A percentile compares a stretch with the other conserved stretches of the same genome.
These are phyloP conservation scores for Chironomus striatipennis DNA, from an alignment of 1,140 invertebrate species.

Conservation along the genomic window DNA sequence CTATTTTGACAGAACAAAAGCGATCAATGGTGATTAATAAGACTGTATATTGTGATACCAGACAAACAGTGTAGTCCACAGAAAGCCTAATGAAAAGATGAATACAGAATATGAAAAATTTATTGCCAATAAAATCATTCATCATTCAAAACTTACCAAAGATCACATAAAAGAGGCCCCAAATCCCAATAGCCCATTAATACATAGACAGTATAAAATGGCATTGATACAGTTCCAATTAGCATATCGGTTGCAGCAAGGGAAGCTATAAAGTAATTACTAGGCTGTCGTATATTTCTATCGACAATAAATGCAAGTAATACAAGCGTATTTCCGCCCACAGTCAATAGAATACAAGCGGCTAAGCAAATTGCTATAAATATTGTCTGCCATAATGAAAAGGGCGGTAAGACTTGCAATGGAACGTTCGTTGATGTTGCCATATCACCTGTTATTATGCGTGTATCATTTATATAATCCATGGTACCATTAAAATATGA, in stretches of 20 bases:
- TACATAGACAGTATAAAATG: slow-evolving; percentile 94
- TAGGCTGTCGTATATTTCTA: slow-evolving; percentile 92
- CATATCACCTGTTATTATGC: background rate
- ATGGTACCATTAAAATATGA: slow-evolving; percentile 18
- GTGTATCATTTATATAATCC: background rate
- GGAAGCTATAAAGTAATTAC: slow-evolving; percentile 99
- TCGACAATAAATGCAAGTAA: slow-evolving; percentile 95
- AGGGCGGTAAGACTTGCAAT: slow-evolving; percentile 65
- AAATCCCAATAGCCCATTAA: slow-evolving; percentile 95
- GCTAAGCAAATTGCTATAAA: slow-evolving; percentile 84
- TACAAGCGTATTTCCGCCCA: slow-evolving; percentile 94
- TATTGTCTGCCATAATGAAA: slow-evolving; percentile 83
- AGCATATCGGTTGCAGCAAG: slow-evolving; percentile 96
- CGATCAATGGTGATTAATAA: slow-evolving; percentile 97
- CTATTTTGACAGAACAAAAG: slow-evolving; percentile 98
- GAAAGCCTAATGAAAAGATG: slow-evolving; percentile 51
- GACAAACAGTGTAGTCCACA: slow-evolving; percentile 97
- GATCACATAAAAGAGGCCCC: slow-evolving; percentile 90
- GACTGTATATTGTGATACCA: slow-evolving; percentile 98
- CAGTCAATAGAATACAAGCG: slow-evolving; percentile 83
- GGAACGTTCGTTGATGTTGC: slow-evolving; percentile 33
- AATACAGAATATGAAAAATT: background rate
- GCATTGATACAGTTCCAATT: slow-evolving; percentile 92
- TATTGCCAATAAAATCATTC: background rate
- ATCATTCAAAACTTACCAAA: slow-evolving; percentile 55